Base-by-base conservation (phyloP, 2,113 vertebrate species). In the Serilophus lunatus region DNA sequence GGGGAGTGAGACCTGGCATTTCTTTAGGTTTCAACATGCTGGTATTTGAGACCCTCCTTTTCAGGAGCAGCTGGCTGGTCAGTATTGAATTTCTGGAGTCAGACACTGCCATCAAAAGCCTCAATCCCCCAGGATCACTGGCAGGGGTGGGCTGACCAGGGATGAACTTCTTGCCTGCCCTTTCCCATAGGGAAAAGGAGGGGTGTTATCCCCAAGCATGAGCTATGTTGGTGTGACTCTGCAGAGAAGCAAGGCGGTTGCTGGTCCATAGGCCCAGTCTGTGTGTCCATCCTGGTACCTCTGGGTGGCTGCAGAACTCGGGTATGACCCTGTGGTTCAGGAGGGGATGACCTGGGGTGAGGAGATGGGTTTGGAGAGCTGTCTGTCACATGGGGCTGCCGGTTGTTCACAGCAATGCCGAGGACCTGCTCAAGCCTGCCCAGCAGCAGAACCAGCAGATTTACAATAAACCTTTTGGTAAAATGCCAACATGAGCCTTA, bases 291-390 rank as follows among this genome's bases (percentile, higher is more conserved):
- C 22, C 35, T 22, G 15, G 13, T 19, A 18, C 76, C 18, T 2
- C 56, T 35, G 61, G 15, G 53, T 6, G 45, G 76, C 3, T 36
- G 57, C 42, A n/a, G 20, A 36, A 2, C 11, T 3, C 23, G 63
- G 38, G 11, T 12, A 3, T 3, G 7, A 11, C 15, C 19, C 54
- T 9, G 45, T 0, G 1, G 11, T 3, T 9, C 0, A 3, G 44
- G 29, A 29, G 33, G 31, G 0, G 4, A 18, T 35, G 25, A 61
- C 28, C 8, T 47, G 17, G 53, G 19, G 6, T 19, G 3, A 33
- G 19, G 29, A 5, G 12, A 1, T 1, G 45, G 18, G 5, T 33
- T 13, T 29, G 42, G 29, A 25, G 53, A 47, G 14, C n/a, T 51
- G 16, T 36, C 17, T 29, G 25, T n/a, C 8, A 18, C 19, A 2